Percentiles rank a stretch among this genome's conserved stretches.
Conservation (phyloP, 2,888 invertebrate genomes). For the Pelosia muscerda region DNA sequence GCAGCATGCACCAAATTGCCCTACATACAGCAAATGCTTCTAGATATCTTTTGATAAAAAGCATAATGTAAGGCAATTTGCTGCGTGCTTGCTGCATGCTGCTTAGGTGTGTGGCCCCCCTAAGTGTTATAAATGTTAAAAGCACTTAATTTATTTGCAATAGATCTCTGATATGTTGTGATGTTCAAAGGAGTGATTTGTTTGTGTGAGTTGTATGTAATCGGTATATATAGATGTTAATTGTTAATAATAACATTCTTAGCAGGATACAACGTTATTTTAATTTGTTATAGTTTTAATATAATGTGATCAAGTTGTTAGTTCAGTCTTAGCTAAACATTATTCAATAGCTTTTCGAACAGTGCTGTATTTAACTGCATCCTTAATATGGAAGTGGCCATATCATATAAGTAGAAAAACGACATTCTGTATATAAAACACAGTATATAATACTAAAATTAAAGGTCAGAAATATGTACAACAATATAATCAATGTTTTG, state of each 20-base stretch:
- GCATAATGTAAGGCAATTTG: too few relatives aligned
- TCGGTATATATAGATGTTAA: slow-evolving; percentile 37
- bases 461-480: background rate
- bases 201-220: slow-evolving; percentile 44
- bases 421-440: background rate
- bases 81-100: too few relatives aligned
- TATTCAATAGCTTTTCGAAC: background rate
- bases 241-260: slow-evolving; percentile 37
- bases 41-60: too few relatives aligned
- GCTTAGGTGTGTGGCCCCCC: too few relatives aligned
- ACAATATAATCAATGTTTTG: too few relatives aligned
- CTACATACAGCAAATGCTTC: too few relatives aligned
- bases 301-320: background rate
- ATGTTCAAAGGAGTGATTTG: slow-evolving; percentile 41
- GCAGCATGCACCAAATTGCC: too few relatives aligned
- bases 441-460: background rate
- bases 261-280: slow-evolving; percentile 6
- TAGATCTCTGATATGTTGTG: slow-evolving; percentile 50
- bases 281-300: slow-evolving; percentile 13
- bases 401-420: background rate
- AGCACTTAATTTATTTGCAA: slow-evolving; percentile 32
- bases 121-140: background rate
- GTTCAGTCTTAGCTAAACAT: background rate
- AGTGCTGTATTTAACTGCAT: background rate
- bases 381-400: background rate